phyloP scores from a whole-genome alignment of 2,113 vertebrate species.

The Mystacornis crossleyi region DNA sequence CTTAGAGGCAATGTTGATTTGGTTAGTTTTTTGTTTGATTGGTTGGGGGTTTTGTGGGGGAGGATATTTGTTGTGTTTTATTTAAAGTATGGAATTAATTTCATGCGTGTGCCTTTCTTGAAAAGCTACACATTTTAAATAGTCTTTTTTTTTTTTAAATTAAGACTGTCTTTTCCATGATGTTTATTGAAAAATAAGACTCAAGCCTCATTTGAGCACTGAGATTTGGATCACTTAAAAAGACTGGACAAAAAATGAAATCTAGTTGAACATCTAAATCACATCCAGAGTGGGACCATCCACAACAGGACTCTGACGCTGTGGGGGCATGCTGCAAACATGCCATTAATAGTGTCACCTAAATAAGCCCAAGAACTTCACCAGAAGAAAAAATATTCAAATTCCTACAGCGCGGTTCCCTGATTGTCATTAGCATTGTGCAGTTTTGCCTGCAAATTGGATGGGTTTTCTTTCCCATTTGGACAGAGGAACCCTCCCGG shows the following conservation, averaged over 20 bases:
- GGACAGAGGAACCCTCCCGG: rapidly evolving
- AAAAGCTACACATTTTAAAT: neutral
- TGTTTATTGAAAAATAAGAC: neutral
- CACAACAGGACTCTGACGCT: neutral
- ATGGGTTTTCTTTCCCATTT: neutral
- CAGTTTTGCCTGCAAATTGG: neutral
- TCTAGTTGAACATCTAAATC: neutral
- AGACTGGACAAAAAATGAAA: neutral
- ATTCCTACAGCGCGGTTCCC: neutral
- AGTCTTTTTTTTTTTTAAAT: neutral
- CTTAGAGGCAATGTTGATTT: neutral
- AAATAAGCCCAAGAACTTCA: neutral
- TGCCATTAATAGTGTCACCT: neutral
- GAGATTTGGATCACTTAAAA: neutral
- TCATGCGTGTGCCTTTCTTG: neutral
- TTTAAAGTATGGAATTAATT: neutral
- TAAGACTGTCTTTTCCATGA: neutral
- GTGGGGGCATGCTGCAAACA: neutral
- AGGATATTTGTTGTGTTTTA: neutral
- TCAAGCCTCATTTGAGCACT: neutral
- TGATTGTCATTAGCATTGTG: neutral
- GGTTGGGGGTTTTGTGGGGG: neutral
- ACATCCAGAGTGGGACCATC: neutral
- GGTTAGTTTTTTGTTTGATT: rapidly evolving
- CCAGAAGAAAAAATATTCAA: neutral